Evolutionary conservation across 2,113 vertebrate genomes (phyloP), one percentile per base, ranked within the genome.

Genomic region (Capricornis sumatraensis): DNA sequence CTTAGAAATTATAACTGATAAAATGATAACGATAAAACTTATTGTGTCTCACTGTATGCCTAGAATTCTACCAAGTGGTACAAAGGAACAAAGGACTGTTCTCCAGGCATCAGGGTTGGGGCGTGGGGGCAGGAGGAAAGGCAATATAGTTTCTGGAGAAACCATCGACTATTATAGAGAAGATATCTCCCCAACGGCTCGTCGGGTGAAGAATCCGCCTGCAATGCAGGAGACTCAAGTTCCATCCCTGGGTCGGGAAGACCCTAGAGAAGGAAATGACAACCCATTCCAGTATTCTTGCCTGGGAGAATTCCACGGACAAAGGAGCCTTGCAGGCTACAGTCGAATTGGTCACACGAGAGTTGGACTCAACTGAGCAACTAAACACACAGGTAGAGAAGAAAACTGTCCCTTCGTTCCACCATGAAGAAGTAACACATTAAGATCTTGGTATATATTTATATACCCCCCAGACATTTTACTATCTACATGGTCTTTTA

Each of bases 171-270:
- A 25, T 27, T 16, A 76, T 43, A 76, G 36, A 76, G 36, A 76
- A 76, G 36, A 76, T 40, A 76, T 1, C 14, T 14, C 71, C 36
- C 71, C 2, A 0, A 76, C 1, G 12, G 36, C 71, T 43, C 6
- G 0, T 23, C 3, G 1, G 36, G 23, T 43, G 21, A 14, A 76
- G 71, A 27, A 13, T 76, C 71, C 0, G 1, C 36, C 71, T 43
- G 23, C 36, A 13, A 14, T 14, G 12, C 71, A 76, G 40, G 71
- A 43, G 71, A 76, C 36, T 43, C 23, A 0, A 25, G 23, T 43
- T 76, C 36, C 36, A 43, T 27, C 71, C 71, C 71, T 27, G 23
- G 5, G 71, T 43, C 11, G 1, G 71, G 40, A 76, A 76, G 12
- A 76, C 3, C 6, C 71, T 43, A 23, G 36, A 76, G 71, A 43